Percentiles rank a stretch among this genome's conserved stretches.
Evolutionary conservation across 1,140 invertebrate species (phyloP).

Genomic region (Drosophila bipectinata): DNA sequence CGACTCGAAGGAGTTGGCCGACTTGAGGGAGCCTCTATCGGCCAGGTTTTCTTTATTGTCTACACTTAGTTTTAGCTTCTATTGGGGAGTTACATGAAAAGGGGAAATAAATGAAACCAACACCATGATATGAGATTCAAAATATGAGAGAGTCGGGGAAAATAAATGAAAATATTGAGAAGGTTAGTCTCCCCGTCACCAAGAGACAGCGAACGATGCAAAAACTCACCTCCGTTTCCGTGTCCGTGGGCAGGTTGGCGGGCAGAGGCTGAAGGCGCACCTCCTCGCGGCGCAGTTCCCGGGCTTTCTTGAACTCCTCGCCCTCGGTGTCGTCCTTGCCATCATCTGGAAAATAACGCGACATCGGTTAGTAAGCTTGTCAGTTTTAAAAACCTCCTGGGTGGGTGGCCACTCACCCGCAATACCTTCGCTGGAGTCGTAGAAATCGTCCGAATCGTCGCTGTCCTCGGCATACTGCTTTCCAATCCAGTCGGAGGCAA

Average conservation of each 20-base stretch:
- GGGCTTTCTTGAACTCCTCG: conserved; percentile 87
- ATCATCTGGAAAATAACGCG: conserved; percentile 80
- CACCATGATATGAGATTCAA: conserved; percentile 57
- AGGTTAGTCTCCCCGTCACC: conserved; percentile 65
- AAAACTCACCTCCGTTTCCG: conserved; percentile 89
- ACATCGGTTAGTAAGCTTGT: background rate
- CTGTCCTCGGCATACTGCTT: conserved; percentile 83
- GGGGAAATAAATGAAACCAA: conserved; percentile 56
- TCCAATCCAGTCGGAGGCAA: conserved; percentile 83
- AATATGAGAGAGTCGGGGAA: conserved; percentile 45
- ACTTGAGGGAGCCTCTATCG: conserved; percentile 50
- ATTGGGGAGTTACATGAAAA: conserved; percentile 12
- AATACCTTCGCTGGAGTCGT: conserved; percentile 82
- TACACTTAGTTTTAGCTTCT: conserved; percentile 47
- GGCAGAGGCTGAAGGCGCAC: conserved; percentile 87
- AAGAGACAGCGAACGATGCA: background rate
- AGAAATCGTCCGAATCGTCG: conserved; percentile 78
- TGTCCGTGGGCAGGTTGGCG: conserved; percentile 87
- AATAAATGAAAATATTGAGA: conserved; percentile 64
- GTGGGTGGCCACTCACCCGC: conserved; percentile 52
- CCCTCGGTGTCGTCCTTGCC: conserved; percentile 90
- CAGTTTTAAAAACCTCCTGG: background rate
- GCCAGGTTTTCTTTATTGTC: conserved; percentile 69
- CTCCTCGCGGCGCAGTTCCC: conserved; percentile 88
- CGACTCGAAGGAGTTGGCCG: conserved; percentile 70